These are phyloP conservation scores for Podarcis muralis DNA, from an alignment of 2,113 vertebrate species.

Conservation along the genomic window DNA sequence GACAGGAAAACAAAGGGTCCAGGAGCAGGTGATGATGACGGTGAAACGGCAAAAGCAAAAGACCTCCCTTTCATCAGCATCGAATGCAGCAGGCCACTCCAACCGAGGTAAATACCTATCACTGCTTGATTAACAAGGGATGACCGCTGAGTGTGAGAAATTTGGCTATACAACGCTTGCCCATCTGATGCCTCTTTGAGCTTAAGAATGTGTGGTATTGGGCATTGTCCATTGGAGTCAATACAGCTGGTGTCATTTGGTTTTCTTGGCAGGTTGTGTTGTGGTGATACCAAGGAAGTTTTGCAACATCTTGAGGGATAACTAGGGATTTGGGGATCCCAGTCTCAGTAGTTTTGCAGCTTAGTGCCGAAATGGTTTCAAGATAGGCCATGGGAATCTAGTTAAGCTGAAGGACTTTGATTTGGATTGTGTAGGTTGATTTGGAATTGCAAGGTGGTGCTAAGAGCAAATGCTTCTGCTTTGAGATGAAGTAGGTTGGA, in stretches of 20 bases:
- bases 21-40: conserved; percentile 83
- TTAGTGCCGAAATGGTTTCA: background rate
- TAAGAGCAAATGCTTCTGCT: background rate
- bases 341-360: background rate
- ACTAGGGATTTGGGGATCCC: background rate
- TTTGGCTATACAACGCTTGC: background rate
- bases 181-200: background rate
- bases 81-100: conserved; percentile 65
- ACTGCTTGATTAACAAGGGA: accelerated
- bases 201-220: background rate
- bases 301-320: background rate
- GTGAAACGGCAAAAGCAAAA: conserved; percentile 81
- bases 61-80: conserved; percentile 70
- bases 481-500: background rate
- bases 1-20: conserved; percentile 78
- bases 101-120: conserved; percentile 74
- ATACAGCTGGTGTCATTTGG: accelerated
- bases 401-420: background rate
- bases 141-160: background rate
- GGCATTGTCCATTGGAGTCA: background rate
- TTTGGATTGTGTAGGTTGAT: background rate
- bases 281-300: background rate
- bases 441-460: background rate
- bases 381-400: background rate
- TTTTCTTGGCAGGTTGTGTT: background rate